Evolutionary conservation across 2,888 invertebrate genomes (phyloP).

Genomic region (Parochlus steinenii): DNA sequence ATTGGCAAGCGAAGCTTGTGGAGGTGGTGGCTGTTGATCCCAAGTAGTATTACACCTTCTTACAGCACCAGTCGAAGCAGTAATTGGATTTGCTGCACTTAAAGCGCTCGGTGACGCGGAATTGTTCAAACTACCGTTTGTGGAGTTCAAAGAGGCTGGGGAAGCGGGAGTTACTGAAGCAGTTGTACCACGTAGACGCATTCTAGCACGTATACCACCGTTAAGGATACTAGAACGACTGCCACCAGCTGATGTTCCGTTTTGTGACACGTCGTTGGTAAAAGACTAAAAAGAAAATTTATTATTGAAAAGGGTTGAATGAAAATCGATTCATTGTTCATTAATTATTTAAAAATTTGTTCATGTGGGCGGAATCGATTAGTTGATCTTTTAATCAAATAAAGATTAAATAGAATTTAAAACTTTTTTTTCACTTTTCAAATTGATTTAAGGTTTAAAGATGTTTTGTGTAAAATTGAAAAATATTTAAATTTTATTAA

Average conservation of each 20-base stretch:
- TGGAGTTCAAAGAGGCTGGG: not conserved
- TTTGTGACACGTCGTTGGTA: too few species aligned
- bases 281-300: too few species aligned
- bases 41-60: slow-evolving; percentile 22
- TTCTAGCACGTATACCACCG: slow-evolving; percentile 54
- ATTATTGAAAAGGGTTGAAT: too few species aligned
- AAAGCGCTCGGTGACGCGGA: slow-evolving; percentile 12
- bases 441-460: too few species aligned
- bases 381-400: too few species aligned
- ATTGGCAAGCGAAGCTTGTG: not conserved
- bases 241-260: slow-evolving; percentile 18
- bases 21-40: slow-evolving; percentile 20
- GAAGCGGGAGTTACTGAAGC: slow-evolving; percentile 14
- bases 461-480: too few species aligned
- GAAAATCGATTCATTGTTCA: too few species aligned
- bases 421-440: too few species aligned
- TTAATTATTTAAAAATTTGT: too few species aligned
- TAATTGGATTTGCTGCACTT: slow-evolving; percentile 5
- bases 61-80: slow-evolving; percentile 15
- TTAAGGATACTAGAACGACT: slow-evolving; percentile 43
- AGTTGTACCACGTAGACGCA: slow-evolving; percentile 39
- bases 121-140: slow-evolving; percentile 6
- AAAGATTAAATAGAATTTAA: too few species aligned
- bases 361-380: too few species aligned
- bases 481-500: too few species aligned